Evolutionary conservation across 2,888 invertebrate species (phyloP).

Genomic region (Syrista parreyssii): DNA sequence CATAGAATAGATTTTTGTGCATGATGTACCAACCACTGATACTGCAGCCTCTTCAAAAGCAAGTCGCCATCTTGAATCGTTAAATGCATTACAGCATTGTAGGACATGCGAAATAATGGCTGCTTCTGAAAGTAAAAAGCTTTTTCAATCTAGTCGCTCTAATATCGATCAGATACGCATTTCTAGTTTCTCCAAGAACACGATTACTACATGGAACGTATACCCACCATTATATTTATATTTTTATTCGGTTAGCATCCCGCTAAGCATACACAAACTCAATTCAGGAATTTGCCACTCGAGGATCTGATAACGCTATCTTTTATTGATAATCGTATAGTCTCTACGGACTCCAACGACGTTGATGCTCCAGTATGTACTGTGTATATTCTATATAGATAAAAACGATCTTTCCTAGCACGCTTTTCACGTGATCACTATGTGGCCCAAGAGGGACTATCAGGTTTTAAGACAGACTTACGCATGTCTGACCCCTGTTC

Average conservation of each 20-base stretch:
- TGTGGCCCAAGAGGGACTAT: neutral
- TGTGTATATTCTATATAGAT: neutral
- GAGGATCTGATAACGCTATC: neutral
- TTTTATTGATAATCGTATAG: neutral
- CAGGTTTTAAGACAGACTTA: neutral
- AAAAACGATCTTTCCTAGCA: neutral
- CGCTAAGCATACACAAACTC: neutral
- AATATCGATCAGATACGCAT: neutral
- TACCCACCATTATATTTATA: neutral
- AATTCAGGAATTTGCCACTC: neutral
- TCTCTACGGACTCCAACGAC: neutral
- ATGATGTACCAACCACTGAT: too few relatives aligned
- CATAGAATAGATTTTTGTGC: neutral
- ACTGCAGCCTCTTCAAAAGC: too few relatives aligned
- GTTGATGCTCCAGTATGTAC: neutral
- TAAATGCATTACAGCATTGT: neutral
- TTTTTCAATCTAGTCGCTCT: neutral
- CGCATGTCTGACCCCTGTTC: conserved; percentile 1
- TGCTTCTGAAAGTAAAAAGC: neutral
- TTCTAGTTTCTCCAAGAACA: too few relatives aligned
- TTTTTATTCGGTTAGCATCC: neutral
- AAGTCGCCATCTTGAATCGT: neutral
- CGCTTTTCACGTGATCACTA: neutral
- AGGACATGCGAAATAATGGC: neutral
- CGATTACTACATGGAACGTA: too few relatives aligned